Percentiles rank a stretch among this genome's conserved stretches.
Conservation (phyloP, 2,888 invertebrate genomes). For the Limnephilus rhombicus region DNA sequence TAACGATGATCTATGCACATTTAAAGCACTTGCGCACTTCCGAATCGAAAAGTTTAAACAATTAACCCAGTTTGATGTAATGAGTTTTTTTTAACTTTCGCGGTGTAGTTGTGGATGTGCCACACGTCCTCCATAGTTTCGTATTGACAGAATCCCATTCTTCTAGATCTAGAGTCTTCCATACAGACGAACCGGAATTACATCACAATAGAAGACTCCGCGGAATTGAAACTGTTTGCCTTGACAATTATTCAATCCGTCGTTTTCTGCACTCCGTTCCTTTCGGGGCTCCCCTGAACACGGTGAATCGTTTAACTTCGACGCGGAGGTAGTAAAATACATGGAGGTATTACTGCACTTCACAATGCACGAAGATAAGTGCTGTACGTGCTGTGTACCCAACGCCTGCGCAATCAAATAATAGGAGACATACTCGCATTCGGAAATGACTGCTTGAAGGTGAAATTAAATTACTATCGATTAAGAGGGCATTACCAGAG, state of each 20-base stretch:
- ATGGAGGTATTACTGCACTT: neutral
- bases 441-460: no score
- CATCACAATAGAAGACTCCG: neutral
- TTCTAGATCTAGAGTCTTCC: neutral
- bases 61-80: no score
- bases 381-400: no score
- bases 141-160: neutral
- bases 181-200: neutral
- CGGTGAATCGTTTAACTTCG: neutral
- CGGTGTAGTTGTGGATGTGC: neutral
- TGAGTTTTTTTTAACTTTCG: no score
- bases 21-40: no score
- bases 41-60: no score
- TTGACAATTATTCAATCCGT: neutral
- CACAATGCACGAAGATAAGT: neutral
- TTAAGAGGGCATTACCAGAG: no score
- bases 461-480: neutral
- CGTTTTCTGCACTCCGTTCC: neutral
- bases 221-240: neutral
- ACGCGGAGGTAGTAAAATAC: neutral
- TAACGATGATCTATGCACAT: no score
- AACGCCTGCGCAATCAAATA: neutral
- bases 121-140: neutral
- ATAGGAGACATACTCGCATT: neutral
- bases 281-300: neutral